Percentiles rank a stretch among this genome's conserved stretches.
phyloP scores from a whole-genome alignment of 2,888 invertebrate genomes.

The Amphipoea oculea region DNA sequence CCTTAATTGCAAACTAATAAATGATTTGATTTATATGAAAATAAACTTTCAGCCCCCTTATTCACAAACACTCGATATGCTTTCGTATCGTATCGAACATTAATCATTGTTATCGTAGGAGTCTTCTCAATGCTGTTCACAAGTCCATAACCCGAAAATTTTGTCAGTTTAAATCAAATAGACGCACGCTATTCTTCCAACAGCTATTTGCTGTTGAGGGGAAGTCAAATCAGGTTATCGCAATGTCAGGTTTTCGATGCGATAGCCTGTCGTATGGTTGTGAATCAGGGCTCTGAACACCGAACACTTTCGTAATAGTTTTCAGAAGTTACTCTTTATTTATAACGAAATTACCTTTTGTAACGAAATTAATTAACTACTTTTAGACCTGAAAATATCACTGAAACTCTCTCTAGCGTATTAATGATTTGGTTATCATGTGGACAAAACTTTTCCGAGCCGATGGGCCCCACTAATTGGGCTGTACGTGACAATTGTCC shows the following conservation, averaged over 20 bases:
- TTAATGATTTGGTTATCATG: slow-evolving; percentile 48
- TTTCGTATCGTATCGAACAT: too few species aligned
- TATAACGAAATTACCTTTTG: neutral
- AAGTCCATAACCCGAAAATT: too few species aligned
- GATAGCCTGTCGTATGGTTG: too few species aligned
- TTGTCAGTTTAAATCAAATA: too few species aligned
- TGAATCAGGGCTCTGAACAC: neutral
- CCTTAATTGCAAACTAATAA: neutral
- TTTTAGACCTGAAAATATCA: slow-evolving; percentile 16
- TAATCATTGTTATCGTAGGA: too few species aligned
- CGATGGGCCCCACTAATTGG: slow-evolving; percentile 49
- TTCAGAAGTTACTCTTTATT: neutral
- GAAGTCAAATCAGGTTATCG: too few species aligned
- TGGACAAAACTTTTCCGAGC: slow-evolving; percentile 51
- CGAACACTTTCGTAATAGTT: neutral
- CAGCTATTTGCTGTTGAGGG: too few species aligned
- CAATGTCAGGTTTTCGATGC: too few species aligned
- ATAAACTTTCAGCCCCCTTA: neutral
- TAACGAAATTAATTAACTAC: neutral
- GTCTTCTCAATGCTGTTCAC: too few species aligned
- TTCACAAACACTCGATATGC: too few species aligned
- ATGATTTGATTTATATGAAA: too few species aligned
- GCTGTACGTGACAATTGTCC: slow-evolving; percentile 45
- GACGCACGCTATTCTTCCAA: too few species aligned
- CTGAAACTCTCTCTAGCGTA: slow-evolving; percentile 21